A percentile compares a stretch with the other conserved stretches of the same genome.
Evolutionary conservation across 2,113 vertebrate species (phyloP).

Genomic region (Podarcis raffonei): DNA sequence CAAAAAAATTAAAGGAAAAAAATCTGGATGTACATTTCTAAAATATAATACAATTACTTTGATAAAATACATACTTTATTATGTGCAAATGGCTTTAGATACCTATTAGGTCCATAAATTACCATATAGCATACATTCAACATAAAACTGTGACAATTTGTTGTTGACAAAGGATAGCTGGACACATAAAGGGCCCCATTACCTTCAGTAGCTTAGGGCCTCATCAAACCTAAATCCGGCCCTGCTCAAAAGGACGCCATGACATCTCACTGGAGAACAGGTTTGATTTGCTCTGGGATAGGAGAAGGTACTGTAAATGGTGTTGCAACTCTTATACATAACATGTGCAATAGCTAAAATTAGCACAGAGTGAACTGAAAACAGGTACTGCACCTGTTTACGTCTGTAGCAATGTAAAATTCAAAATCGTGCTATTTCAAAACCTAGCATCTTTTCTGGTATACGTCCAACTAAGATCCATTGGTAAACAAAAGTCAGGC

Average conservation of each 20-base stretch:
- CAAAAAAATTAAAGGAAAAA: too few relatives aligned
- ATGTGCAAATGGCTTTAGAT: too few relatives aligned
- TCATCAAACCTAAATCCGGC: too few relatives aligned
- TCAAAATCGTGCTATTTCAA: not conserved
- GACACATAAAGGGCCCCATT: too few relatives aligned
- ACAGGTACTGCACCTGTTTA: not conserved
- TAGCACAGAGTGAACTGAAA: not conserved
- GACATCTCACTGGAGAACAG: slow-evolving; percentile 1
- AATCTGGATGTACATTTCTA: too few relatives aligned
- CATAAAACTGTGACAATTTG: too few relatives aligned
- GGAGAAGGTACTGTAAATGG: not conserved
- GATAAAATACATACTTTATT: too few relatives aligned
- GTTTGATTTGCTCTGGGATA: not conserved
- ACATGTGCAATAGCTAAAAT: not conserved
- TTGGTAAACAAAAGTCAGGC: not conserved
- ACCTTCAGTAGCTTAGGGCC: too few relatives aligned
- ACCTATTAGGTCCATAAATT: too few relatives aligned
- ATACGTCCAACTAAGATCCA: not conserved
- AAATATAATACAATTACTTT: too few relatives aligned
- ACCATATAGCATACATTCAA: too few relatives aligned
- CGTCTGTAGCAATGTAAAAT: not conserved
- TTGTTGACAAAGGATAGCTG: too few relatives aligned
- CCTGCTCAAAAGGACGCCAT: not conserved
- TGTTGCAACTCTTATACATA: not conserved
- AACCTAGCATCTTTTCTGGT: not conserved